Evolutionary conservation across 1,140 invertebrate genomes (phyloP).

Genomic region (Bombus affinis): DNA sequence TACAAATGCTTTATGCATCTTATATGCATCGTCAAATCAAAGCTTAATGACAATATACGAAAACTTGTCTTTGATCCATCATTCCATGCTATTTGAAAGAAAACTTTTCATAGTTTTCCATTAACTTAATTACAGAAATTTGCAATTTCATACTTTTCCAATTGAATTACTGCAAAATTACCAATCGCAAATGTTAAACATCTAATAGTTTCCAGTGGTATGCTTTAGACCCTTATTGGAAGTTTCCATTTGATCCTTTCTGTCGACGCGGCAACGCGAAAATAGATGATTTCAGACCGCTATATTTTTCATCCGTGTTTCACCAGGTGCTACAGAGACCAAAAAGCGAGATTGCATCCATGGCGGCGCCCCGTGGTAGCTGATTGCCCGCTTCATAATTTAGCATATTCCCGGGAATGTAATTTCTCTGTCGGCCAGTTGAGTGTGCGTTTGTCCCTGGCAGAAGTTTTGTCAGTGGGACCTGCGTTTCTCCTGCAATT

Average conservation of each 20-base stretch:
- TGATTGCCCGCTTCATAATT: constrained; percentile 25
- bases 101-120: no score
- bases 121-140: no score
- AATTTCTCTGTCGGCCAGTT: background rate
- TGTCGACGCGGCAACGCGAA: background rate
- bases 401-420: background rate
- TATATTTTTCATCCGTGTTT: constrained; percentile 7
- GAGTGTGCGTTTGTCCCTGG: background rate
- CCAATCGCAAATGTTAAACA: no score
- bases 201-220: no score
- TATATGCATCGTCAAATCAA: no score
- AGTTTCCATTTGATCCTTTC: background rate
- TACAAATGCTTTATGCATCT: no score
- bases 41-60: no score
- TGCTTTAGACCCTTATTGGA: background rate
- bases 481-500: background rate
- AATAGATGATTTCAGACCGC: background rate
- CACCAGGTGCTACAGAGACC: background rate
- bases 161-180: no score
- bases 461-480: background rate
- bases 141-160: no score
- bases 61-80: no score
- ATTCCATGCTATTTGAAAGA: no score
- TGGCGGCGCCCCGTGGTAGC: background rate
- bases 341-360: background rate